Evolutionary conservation across 2,797 vertebrate species (phyloP).

Genomic region (Argyrosomus regius): DNA sequence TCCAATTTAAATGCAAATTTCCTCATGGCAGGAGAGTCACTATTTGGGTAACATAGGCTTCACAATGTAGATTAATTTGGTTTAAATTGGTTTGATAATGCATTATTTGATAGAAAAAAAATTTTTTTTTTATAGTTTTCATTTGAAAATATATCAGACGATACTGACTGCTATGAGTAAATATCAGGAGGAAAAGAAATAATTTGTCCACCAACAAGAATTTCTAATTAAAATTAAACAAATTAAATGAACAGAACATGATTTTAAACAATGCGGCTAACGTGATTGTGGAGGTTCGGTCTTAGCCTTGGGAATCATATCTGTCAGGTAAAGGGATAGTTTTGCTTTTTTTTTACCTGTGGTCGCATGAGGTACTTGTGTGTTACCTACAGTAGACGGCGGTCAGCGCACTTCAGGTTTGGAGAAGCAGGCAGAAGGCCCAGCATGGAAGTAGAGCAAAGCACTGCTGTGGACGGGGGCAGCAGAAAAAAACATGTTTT

Average conservation of each 20-base stretch:
- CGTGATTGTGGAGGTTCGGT: neutral
- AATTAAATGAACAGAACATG: slow-evolving; percentile 22
- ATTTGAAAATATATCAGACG: slow-evolving; percentile 17
- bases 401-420: no score
- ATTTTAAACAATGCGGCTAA: slow-evolving; percentile 20
- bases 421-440: no score
- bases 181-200: neutral
- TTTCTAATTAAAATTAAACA: slow-evolving; percentile 26
- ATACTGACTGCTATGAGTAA: neutral
- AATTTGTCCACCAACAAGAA: slow-evolving; percentile 6
- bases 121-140: slow-evolving; percentile 34
- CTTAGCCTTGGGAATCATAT: slow-evolving; percentile 7
- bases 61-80: slow-evolving; percentile 56
- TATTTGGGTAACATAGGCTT: slow-evolving; percentile 58
- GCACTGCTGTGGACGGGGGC: no score
- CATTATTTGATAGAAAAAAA: slow-evolving; percentile 34
- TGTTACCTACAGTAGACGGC: no score
- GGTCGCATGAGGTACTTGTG: no score
- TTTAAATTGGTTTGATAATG: slow-evolving; percentile 52
- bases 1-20: slow-evolving; percentile 78
- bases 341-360: no score
- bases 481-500: no score
- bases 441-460: no score
- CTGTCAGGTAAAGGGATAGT: no score
- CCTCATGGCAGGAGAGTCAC: slow-evolving; percentile 47